Base-by-base conservation (phyloP, 2,888 invertebrate species). In the Eulithis prunata region DNA sequence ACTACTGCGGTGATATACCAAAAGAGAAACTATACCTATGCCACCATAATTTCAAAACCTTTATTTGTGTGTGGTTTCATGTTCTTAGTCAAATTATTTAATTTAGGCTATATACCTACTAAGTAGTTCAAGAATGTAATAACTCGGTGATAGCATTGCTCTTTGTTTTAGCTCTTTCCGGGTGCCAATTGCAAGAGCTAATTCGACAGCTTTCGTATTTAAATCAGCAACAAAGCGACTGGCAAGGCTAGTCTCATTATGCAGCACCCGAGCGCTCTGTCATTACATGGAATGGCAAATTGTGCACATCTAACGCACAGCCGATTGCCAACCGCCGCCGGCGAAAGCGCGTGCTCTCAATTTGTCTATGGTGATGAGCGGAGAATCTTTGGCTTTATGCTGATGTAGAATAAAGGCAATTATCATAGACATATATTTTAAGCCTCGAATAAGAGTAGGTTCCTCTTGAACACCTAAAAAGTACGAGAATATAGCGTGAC, bases 251-350 rank as follows among this genome's bases (percentile, higher is more conserved):
- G 85, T 84, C 90, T 93, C 86, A 93, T 93, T 93, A 93, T 93
- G 88, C 92, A 88, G 83, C 85, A 83, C 86, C 79, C 75, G 78
- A 83, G 89, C 87, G 89, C 87, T 81, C 93, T 92, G 91, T 91
- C 87, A 93, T 93, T 93, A 93, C 77, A 75, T 77, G 88, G 90
- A 92, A 92, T 92, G 90, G 87, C 87, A 91, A 93, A 93, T 93
- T 93, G 93, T 90, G 86, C 86, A 85, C 85, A 85, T 91, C 90
- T 91, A 90, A 90, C 91, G 88, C 88, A 87, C 83, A 78, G 82
- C 86, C 80, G 81, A 76, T 82, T 86, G 80, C 83, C 79, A 80
- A 82, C 87, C 85, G 85, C 87, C 85, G 85, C 83, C 79, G 83
- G 79, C 81, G 83, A 86, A 87, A 86, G 88, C 85, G 88, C 85